phyloP scores from a whole-genome alignment of 35 echinoderm and acorn worm genomes.

The Strongylocentrotus purpuratus region DNA sequence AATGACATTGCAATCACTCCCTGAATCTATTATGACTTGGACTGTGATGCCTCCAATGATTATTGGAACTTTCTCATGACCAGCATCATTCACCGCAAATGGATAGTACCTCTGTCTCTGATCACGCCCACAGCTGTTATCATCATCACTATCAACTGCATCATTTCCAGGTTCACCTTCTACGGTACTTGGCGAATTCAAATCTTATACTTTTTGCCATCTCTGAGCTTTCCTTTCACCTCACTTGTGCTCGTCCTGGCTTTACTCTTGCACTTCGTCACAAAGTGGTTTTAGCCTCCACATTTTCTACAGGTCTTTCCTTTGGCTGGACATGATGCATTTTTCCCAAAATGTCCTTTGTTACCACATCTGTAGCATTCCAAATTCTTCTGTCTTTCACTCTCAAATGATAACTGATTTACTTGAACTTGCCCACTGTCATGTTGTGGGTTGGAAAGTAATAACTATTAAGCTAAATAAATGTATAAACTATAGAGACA shows the following conservation, averaged over 20 bases:
- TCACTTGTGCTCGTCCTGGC: neutral
- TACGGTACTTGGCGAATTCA: neutral
- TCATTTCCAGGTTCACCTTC: neutral
- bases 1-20: slow-evolving; percentile 51
- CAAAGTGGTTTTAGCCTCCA: slow-evolving; percentile 43
- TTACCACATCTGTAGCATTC: neutral
- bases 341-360: neutral
- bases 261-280: neutral
- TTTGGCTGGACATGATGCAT: slow-evolving; percentile 12
- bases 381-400: neutral
- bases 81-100: slow-evolving; percentile 11
- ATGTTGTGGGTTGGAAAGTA: no score
- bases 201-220: neutral
- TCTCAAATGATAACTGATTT: neutral
- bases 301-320: slow-evolving; percentile 39
- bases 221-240: neutral
- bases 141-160: neutral
- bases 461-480: no score
- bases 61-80: neutral
- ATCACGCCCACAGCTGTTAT: neutral
- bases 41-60: slow-evolving; percentile 22
- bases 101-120: slow-evolving; percentile 18
- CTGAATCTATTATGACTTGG: slow-evolving; percentile 19
- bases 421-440: no score
- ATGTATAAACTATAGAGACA: no score